These are phyloP conservation scores for Ia io DNA, from an alignment of 2,113 vertebrate genomes.

Conservation along the genomic window DNA sequence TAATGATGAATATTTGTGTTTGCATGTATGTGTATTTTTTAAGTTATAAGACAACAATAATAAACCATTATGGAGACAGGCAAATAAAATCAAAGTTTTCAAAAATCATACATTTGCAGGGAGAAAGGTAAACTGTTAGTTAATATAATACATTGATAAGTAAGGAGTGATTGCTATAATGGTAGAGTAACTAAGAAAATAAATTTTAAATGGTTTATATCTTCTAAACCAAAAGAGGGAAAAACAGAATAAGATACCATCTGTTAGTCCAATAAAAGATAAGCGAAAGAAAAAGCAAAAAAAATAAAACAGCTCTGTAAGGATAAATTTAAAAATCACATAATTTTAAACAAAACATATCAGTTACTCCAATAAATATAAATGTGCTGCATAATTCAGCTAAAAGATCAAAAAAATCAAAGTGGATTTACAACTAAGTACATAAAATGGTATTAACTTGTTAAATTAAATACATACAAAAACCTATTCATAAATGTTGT, in stretches of 20 bases:
- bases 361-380: neutral
- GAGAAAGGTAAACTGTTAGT: neutral
- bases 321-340: neutral
- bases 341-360: neutral
- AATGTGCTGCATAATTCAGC: neutral
- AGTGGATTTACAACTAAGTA: neutral
- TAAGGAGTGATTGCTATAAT: neutral
- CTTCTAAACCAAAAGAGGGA: neutral
- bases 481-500: neutral
- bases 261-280: neutral
- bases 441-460: neutral
- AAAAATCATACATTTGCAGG: neutral
- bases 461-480: neutral
- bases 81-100: neutral
- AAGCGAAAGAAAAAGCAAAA: neutral
- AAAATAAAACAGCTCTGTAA: neutral
- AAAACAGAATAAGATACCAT: neutral
- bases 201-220: neutral
- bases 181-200: neutral
- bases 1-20: neutral
- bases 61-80: neutral
- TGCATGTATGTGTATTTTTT: neutral
- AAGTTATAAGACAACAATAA: neutral
- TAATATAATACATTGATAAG: neutral
- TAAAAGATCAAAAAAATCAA: neutral